A percentile compares a stretch with the other conserved stretches of the same genome.
Conservation (phyloP, 2,113 vertebrate species). For the Pagrus major region DNA sequence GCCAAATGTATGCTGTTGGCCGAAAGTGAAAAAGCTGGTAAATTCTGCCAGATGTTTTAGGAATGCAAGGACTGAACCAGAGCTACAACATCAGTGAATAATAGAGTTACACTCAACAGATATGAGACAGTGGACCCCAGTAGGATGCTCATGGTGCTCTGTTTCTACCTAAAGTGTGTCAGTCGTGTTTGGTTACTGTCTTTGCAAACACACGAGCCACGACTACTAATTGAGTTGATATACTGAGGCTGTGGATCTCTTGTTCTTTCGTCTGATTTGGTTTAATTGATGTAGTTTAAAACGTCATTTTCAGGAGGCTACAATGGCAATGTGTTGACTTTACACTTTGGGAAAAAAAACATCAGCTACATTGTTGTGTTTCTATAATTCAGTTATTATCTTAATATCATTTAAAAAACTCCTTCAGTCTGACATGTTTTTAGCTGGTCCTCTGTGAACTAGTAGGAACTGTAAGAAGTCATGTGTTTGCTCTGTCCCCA, state of each 20-base stretch:
- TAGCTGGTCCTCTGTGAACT: too few species aligned
- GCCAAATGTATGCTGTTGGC: too few species aligned
- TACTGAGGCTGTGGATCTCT: background rate
- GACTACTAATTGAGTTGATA: background rate
- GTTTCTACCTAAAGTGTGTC: background rate
- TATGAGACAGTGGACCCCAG: background rate
- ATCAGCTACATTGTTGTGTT: too few species aligned
- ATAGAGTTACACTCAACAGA: background rate
- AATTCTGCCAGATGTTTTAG: too few species aligned
- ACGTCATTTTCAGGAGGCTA: background rate
- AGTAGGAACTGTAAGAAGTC: too few species aligned
- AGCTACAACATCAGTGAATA: background rate
- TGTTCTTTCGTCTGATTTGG: background rate
- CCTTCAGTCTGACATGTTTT: background rate
- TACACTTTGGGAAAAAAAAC: too few species aligned
- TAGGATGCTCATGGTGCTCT: background rate
- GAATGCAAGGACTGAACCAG: background rate
- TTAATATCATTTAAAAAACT: too few species aligned
- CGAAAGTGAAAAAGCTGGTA: background rate
- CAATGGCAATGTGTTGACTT: too few species aligned
- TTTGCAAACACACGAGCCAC: background rate
- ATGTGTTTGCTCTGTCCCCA: too few species aligned
- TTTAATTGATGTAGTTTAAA: background rate
- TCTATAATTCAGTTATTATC: too few species aligned
- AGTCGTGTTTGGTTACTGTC: too few species aligned